Percentiles rank a stretch among this genome's conserved stretches.
Conservation (phyloP, 2,888 invertebrate species). For the Polyploca ridens region DNA sequence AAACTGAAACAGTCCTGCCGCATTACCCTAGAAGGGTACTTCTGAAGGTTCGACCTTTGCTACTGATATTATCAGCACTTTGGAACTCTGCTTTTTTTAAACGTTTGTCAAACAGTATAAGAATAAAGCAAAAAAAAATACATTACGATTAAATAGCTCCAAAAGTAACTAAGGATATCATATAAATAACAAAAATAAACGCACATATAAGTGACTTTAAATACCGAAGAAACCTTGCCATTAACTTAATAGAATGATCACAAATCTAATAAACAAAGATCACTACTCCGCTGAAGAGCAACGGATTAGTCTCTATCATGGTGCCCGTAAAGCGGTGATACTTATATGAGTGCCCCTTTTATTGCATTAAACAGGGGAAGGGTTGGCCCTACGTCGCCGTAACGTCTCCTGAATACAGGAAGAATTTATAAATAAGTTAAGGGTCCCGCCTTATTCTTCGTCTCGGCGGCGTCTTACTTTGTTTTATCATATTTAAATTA, state of each 20-base stretch:
- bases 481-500: constrained; percentile 85
- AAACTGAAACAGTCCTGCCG: no score
- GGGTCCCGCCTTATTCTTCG: constrained; percentile 77
- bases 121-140: no score
- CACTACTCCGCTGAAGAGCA: constrained; percentile 58
- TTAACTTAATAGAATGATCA: constrained; percentile 37
- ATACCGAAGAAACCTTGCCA: constrained; percentile 11
- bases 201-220: not conserved
- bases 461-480: constrained; percentile 71
- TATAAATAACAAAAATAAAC: not conserved
- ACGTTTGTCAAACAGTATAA: no score
- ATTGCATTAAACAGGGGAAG: constrained; percentile 81
- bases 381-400: constrained; percentile 65
- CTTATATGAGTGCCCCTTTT: constrained; percentile 83
- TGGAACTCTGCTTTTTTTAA: no score
- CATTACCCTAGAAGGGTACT: no score
- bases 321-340: constrained; percentile 77
- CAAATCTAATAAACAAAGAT: constrained; percentile 73
- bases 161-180: no score
- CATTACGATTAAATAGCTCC: no score
- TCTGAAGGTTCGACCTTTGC: no score
- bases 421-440: constrained; percentile 84
- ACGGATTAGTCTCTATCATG: constrained; percentile 80
- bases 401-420: constrained; percentile 61
- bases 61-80: no score